These are phyloP conservation scores for Hippocampus abdominalis DNA, from an alignment of 2,113 vertebrate species.

Conservation along the genomic window DNA sequence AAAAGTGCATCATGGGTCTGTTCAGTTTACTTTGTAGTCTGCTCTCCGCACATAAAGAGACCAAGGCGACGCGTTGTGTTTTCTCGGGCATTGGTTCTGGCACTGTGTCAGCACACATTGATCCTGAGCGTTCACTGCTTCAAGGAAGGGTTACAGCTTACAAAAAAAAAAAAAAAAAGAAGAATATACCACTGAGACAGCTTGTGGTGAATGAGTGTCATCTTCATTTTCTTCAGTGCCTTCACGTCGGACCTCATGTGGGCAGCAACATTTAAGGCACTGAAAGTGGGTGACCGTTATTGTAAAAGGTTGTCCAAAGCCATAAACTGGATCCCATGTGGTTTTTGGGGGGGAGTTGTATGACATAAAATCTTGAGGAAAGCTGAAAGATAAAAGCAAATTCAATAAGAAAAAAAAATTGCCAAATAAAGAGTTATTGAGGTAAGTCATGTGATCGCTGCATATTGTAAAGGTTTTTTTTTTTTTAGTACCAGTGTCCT, in stretches of 20 bases:
- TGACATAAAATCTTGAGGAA: too few relatives aligned
- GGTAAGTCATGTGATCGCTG: too few relatives aligned
- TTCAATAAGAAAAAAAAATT: too few relatives aligned
- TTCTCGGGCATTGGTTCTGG: constrained; percentile 16
- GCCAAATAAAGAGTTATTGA: too few relatives aligned
- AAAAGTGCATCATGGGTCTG: not conserved
- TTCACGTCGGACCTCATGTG: not conserved
- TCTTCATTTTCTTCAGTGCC: constrained; percentile 8
- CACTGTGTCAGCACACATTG: constrained; percentile 25
- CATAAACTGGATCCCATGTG: not conserved
- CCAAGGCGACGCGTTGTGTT: constrained; percentile 14
- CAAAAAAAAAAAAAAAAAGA: not conserved
- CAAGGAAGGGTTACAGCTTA: not conserved
- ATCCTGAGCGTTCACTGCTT: constrained; percentile 16
- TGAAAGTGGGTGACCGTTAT: not conserved
- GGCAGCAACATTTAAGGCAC: not conserved
- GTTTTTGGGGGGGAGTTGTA: too few relatives aligned
- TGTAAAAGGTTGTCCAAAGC: not conserved
- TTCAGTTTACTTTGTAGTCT: not conserved
- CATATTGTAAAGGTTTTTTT: not conserved
- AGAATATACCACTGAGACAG: constrained; percentile 13
- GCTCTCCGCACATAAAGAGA: not conserved
- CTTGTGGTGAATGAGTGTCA: constrained; percentile 22
- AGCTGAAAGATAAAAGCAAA: too few relatives aligned
- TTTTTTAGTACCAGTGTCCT: not conserved